Percentiles rank a stretch among this genome's conserved stretches.
These are phyloP conservation scores for Arctopsyche grandis DNA, from an alignment of 1,140 invertebrate genomes.

Conservation along the genomic window DNA sequence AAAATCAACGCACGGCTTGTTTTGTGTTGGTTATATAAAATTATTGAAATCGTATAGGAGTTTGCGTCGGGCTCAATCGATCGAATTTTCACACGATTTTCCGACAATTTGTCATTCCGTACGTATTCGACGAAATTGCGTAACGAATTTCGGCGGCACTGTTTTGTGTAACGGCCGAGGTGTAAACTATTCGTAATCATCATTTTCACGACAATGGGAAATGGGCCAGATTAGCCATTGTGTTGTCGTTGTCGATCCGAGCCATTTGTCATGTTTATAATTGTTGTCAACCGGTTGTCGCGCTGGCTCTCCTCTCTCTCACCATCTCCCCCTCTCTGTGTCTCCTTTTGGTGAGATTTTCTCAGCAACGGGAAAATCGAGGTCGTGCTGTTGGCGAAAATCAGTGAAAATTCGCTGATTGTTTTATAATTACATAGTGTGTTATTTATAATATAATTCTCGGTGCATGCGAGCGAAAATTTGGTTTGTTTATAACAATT, in stretches of 20 bases:
- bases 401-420: no score
- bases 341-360: neutral
- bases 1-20: no score
- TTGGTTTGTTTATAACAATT: no score
- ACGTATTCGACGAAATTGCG: neutral
- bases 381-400: neutral
- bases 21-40: no score
- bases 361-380: no score
- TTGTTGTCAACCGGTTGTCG: constrained; percentile 23
- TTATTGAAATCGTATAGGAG: no score
- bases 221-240: constrained; percentile 26
- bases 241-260: constrained; percentile 9
- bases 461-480: neutral
- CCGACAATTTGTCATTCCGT: neutral
- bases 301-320: neutral
- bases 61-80: no score
- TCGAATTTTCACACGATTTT: no score
- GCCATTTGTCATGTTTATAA: constrained; percentile 34
- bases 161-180: neutral
- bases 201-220: constrained; percentile 20
- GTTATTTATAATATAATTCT: neutral
- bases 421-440: no score
- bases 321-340: neutral
- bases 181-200: constrained; percentile 30
- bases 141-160: neutral